Evolutionary conservation across 23 tunicate genomes (phyloP).

Genomic region (Ciona savignyi): DNA sequence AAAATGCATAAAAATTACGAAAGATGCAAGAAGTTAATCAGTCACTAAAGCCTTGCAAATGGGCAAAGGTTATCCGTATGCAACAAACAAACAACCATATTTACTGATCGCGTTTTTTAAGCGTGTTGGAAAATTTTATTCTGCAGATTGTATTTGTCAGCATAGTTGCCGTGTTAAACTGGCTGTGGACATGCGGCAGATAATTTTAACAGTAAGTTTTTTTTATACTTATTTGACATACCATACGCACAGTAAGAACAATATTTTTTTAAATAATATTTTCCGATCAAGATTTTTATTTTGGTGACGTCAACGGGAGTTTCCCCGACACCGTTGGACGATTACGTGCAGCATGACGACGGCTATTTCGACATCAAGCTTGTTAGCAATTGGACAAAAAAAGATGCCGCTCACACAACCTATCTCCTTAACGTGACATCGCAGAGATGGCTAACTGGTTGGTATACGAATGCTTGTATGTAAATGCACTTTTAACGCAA

Average conservation of each 20-base stretch:
- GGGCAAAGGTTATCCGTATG: neutral
- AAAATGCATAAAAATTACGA: no score
- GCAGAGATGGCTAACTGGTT: constrained; percentile 89
- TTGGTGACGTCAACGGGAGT: neutral
- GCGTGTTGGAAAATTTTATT: no score
- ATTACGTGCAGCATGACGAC: constrained; percentile 85
- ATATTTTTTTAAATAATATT: no score
- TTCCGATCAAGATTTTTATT: neutral
- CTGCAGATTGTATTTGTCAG: no score
- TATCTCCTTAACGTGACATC: constrained; percentile 85
- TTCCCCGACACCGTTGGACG: constrained; percentile 44
- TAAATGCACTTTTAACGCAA: neutral
- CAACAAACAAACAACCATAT: neutral
- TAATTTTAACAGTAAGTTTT: neutral
- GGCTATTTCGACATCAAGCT: constrained; percentile 54
- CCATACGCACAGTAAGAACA: neutral
- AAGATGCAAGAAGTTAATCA: no score
- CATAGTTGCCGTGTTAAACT: no score
- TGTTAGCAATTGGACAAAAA: constrained; percentile 53
- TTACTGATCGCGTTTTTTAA: no score
- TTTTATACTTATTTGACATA: no score
- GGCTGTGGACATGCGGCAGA: no score
- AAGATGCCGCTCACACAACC: constrained; percentile 54
- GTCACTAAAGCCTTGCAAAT: neutral
- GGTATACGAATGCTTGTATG: neutral